A percentile compares a stretch with the other conserved stretches of the same genome.
Conservation (phyloP, 1,140 invertebrate species). For the Apis cerana region DNA sequence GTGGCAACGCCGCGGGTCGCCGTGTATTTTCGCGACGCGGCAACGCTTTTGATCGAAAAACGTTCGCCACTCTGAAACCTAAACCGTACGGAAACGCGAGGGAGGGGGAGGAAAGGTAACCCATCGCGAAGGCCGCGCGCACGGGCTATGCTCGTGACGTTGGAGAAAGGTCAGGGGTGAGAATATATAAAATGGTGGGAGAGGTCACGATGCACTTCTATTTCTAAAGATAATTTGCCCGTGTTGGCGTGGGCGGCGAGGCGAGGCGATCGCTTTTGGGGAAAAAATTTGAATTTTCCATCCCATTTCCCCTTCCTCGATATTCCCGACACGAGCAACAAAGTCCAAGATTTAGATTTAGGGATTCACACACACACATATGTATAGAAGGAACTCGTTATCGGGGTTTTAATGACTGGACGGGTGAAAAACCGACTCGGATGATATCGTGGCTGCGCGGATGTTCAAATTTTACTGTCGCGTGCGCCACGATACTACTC, state of each 20-base stretch:
- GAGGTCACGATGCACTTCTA: slow-evolving; percentile 49
- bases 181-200: slow-evolving; percentile 53
- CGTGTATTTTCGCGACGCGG: not conserved
- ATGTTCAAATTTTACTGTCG: slow-evolving; percentile 72
- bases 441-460: slow-evolving; percentile 58
- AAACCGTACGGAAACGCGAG: not conserved
- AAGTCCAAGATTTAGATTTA: no score
- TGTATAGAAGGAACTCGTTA: not conserved
- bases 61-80: not conserved
- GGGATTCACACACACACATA: no score
- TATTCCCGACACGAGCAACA: no score
- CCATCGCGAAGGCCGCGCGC: slow-evolving; percentile 11
- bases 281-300: not conserved
- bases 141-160: slow-evolving; percentile 35
- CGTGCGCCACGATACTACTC: slow-evolving; percentile 17
- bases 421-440: slow-evolving; percentile 40
- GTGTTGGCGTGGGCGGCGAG: slow-evolving; percentile 10
- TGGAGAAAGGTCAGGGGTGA: slow-evolving; percentile 66
- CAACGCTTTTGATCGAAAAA: not conserved
- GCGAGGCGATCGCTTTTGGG: not conserved
- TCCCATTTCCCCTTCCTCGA: not conserved
- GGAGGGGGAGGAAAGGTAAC: not conserved
- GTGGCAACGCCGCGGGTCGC: no score
- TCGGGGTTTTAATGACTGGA: slow-evolving; percentile 67
- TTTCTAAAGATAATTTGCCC: slow-evolving; percentile 55